Base-by-base conservation (phyloP, 1,140 invertebrate species). In the Manduca sexta region DNA sequence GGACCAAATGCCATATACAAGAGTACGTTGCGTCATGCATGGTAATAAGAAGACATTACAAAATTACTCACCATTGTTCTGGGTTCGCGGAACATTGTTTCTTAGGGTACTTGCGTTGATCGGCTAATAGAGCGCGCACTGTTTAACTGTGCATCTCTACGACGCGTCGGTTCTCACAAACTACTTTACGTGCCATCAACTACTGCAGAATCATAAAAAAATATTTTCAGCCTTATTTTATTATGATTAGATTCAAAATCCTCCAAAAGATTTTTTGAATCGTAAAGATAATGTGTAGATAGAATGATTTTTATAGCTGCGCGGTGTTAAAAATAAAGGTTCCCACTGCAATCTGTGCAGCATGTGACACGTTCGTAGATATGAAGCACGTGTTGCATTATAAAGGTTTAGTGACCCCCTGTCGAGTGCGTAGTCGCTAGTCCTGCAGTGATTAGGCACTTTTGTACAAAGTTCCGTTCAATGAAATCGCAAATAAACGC, bases 31-130 rank as follows among this genome's bases (percentile, higher is more conserved):
- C 77, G 67, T 83, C 79, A 83, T 73, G 74, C 65, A 70, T 81
- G 66, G 74, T 79, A 81, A 81, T 79, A 75, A 75, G 76, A 79
- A 73, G 68, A 68, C 69, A 84, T 84, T 83, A 78, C 81, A 82
- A 83, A 83, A 83, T 72, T 73, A 80, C 72, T 59, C 67, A 67
- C 78, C 71, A 85, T 85, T 85, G 81, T 85, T 76, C 68, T 74
- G 60, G 41, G 58, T 82, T 83, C 76, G 73, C 62, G 67, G 81
- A 84, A 84, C 72, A 70, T 46, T 45, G 58, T 65, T 67, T 63
- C 60, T 68, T 60, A 54, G 58, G 60, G 70, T 68, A 63, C 55
- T 60, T 43, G 58, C 54, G 40, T 42, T 52, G 55, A 69, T 77
- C 63, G 60, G 61, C 67, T 71, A 72, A 72, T 73, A 70, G 60